Percentiles rank a stretch among this genome's conserved stretches.
Conservation (phyloP, 1,140 invertebrate genomes). For the Hyles vespertilio region DNA sequence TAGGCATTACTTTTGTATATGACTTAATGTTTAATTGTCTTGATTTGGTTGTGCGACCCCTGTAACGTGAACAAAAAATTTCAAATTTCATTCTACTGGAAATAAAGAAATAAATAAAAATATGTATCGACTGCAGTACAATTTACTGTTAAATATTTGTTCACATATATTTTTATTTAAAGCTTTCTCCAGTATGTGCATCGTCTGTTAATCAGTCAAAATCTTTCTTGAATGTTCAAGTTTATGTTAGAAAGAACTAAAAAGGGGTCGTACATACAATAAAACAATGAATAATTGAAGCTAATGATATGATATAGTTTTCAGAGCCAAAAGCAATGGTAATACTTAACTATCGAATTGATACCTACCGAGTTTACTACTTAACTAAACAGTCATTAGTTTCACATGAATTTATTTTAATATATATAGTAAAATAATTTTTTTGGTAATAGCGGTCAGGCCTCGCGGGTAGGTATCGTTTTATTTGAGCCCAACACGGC, state of each 20-base stretch:
- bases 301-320: conserved; percentile 41
- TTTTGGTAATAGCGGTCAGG: conserved; percentile 11
- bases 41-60: conserved; percentile 8
- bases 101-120: not conserved
- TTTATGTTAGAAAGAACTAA: not conserved
- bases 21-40: not conserved
- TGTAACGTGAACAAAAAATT: not conserved
- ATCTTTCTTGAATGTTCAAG: not conserved
- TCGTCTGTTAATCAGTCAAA: not conserved
- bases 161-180: not conserved
- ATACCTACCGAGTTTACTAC: conserved; percentile 9
- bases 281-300: conserved; percentile 21
- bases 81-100: not conserved
- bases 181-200: not conserved
- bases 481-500: conserved; percentile 13
- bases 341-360: conserved; percentile 32
- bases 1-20: not conserved
- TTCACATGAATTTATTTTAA: conserved; percentile 31
- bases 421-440: conserved; percentile 7
- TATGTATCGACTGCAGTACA: not conserved
- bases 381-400: conserved; percentile 13
- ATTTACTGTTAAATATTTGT: not conserved
- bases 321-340: conserved; percentile 39
- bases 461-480: conserved; percentile 8
- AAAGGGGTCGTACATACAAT: conserved; percentile 8